These are phyloP conservation scores for Phoeniculus purpureus DNA, from an alignment of 2,797 vertebrate species.

Conservation along the genomic window DNA sequence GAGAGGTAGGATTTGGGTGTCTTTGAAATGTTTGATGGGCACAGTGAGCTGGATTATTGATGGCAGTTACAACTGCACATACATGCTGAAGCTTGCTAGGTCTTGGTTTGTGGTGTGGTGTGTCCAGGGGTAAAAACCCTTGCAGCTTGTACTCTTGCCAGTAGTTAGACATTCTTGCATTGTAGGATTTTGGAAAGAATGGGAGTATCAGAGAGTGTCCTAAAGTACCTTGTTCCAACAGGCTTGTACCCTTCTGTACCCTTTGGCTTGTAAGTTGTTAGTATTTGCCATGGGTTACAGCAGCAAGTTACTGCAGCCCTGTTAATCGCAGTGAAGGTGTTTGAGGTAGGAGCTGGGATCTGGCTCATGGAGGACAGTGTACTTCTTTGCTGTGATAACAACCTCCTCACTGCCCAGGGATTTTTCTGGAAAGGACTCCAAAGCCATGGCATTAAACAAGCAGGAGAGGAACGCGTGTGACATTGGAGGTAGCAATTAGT, in stretches of 20 bases:
- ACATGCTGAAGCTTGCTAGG: too few species aligned
- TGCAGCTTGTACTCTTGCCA: too few species aligned
- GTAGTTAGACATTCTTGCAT: too few species aligned
- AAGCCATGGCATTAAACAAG: neutral
- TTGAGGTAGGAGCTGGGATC: neutral
- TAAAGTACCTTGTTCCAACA: too few species aligned
- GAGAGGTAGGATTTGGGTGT: too few species aligned
- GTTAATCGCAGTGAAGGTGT: neutral
- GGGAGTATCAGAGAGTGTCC: too few species aligned
- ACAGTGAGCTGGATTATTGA: too few species aligned
- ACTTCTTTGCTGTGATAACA: neutral
- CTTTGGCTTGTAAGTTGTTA: constrained; percentile 1
- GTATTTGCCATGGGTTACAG: neutral
- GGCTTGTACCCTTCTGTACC: neutral
- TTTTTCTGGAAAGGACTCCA: neutral
- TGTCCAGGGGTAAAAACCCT: too few species aligned
- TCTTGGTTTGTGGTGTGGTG: too few species aligned
- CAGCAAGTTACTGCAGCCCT: neutral
- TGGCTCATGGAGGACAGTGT: neutral
- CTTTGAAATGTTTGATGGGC: too few species aligned
- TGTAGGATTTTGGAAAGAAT: too few species aligned
- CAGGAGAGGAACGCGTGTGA: neutral
- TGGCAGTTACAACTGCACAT: too few species aligned
- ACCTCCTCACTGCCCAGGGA: neutral
- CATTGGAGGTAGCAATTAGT: neutral